phyloP scores from a whole-genome alignment of 2,888 invertebrate species.

The Ophion obscuratus region DNA sequence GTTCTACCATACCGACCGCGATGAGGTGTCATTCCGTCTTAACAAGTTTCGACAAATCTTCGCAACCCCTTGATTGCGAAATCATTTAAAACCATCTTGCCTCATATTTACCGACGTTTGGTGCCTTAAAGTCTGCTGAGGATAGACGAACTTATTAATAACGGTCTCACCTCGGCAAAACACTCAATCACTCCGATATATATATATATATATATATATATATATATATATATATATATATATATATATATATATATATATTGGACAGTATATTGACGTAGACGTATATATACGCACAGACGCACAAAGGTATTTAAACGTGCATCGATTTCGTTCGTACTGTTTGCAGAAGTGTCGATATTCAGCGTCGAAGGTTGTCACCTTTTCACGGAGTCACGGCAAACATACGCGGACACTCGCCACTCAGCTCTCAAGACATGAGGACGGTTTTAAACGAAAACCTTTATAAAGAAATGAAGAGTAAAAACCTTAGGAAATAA shows the following conservation, averaged over 20 bases:
- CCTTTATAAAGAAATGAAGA: constrained; percentile 43
- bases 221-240: no score
- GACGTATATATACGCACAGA: not conserved
- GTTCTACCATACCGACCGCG: no score
- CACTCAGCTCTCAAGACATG: constrained; percentile 85
- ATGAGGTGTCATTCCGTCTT: no score
- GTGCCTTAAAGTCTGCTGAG: not conserved
- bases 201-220: not conserved
- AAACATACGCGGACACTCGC: constrained; percentile 88
- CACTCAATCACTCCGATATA: constrained; percentile 4
- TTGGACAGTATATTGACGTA: not conserved
- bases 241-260: not conserved
- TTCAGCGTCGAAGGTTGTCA: constrained; percentile 97
- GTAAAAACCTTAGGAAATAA: constrained; percentile 58
- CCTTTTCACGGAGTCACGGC: constrained; percentile 91
- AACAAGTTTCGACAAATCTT: not conserved
- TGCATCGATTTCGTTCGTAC: constrained; percentile 68
- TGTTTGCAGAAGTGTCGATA: constrained; percentile 95
- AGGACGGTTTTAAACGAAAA: constrained; percentile 71
- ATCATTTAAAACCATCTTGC: not conserved
- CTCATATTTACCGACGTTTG: constrained; percentile 3
- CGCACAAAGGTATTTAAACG: not conserved
- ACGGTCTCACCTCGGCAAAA: not conserved
- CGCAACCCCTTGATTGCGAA: not conserved
- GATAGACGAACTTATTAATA: constrained; percentile 19